A percentile compares a stretch with the other conserved stretches of the same genome.
Evolutionary conservation across 2,113 vertebrate species (phyloP).

Genomic region (Columba livia): DNA sequence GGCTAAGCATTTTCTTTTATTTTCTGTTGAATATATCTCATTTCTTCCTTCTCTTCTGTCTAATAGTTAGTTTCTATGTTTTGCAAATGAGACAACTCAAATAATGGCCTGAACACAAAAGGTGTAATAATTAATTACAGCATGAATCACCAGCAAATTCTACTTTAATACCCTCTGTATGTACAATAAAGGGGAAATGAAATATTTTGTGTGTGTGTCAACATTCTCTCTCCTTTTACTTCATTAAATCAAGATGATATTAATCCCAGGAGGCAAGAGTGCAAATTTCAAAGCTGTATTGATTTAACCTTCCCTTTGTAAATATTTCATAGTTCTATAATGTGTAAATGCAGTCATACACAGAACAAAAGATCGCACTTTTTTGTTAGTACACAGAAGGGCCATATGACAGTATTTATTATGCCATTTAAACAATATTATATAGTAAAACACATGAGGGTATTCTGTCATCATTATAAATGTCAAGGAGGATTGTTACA

Average conservation of each 20-base stretch:
- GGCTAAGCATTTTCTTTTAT: not conserved
- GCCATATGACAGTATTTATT: constrained; percentile 59
- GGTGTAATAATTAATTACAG: constrained; percentile 68
- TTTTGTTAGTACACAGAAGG: constrained; percentile 35
- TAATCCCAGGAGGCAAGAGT: constrained; percentile 70
- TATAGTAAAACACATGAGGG: constrained; percentile 24
- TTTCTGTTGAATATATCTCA: not conserved
- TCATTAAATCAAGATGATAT: constrained; percentile 79
- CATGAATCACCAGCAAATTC: constrained; percentile 53
- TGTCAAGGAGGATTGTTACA: constrained; percentile 28
- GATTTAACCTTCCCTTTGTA: constrained; percentile 79
- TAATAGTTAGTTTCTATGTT: constrained; percentile 23
- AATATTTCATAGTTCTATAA: constrained; percentile 77
- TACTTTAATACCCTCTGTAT: constrained; percentile 50
- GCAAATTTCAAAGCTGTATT: constrained; percentile 79
- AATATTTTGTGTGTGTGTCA: constrained; percentile 68
- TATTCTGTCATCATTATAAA: constrained; percentile 40
- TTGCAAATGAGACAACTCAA: constrained; percentile 40
- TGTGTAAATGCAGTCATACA: constrained; percentile 59
- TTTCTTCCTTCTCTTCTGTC: not conserved
- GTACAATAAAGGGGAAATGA: constrained; percentile 44
- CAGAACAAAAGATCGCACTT: constrained; percentile 65
- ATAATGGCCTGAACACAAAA: constrained; percentile 46
- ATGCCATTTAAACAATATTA: constrained; percentile 62
- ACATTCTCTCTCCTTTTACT: constrained; percentile 70